Evolutionary conservation across 2,113 vertebrate species (phyloP).

Genomic region (Lucifuga dentata): DNA sequence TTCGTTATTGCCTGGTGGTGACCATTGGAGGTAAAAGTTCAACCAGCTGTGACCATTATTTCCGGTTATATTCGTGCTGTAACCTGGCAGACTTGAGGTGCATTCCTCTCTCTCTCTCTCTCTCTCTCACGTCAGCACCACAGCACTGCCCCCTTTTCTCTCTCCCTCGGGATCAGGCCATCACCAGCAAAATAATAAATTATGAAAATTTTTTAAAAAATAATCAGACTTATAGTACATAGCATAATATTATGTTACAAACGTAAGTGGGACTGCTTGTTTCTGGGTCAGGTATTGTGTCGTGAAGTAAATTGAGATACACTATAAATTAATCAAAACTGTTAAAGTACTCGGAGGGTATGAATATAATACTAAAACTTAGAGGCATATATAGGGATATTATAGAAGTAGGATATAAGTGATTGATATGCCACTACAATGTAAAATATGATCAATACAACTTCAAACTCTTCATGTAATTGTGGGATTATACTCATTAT

Average conservation of each 20-base stretch:
- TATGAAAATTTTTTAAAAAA: constrained; percentile 21
- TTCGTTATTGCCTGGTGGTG: too few relatives aligned
- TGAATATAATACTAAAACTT: too few relatives aligned
- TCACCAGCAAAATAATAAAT: constrained; percentile 7
- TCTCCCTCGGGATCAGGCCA: constrained; percentile 39
- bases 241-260: constrained; percentile 44
- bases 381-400: too few relatives aligned
- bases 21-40: constrained; percentile 5
- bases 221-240: constrained; percentile 28
- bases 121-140: constrained; percentile 58
- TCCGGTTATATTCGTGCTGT: constrained; percentile 39
- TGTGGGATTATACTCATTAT: too few relatives aligned
- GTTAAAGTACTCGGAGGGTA: too few relatives aligned
- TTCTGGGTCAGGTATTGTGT: too few relatives aligned
- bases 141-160: constrained; percentile 57
- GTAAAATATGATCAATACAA: too few relatives aligned
- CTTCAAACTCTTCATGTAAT: too few relatives aligned
- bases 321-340: too few relatives aligned
- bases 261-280: constrained; percentile 14
- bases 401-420: too few relatives aligned
- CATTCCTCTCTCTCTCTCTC: constrained; percentile 70
- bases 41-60: not conserved
- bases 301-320: too few relatives aligned
- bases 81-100: constrained; percentile 66
- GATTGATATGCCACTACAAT: too few relatives aligned